Evolutionary conservation across 2,113 vertebrate species (phyloP).

Genomic region (Cromileptes altivelis): DNA sequence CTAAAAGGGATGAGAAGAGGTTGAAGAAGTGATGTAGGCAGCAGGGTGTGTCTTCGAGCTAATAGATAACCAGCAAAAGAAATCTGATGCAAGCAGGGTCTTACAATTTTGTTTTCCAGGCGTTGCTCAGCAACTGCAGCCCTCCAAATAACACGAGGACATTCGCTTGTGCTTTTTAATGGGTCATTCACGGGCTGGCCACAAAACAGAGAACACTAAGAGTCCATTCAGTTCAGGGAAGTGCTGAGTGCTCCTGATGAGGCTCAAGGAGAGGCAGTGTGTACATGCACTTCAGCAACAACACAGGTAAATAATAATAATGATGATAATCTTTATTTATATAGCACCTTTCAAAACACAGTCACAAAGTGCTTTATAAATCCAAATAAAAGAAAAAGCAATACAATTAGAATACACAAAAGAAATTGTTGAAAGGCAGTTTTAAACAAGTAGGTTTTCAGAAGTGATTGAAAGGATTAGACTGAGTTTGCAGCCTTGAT

Average conservation of each 20-base stretch:
- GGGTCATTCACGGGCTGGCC: neutral
- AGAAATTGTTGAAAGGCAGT: too few species aligned
- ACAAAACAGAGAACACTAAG: neutral
- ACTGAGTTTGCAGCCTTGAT: too few species aligned
- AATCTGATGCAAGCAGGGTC: neutral
- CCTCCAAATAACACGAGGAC: conserved; percentile 2
- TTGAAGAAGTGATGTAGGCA: neutral
- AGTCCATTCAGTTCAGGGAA: conserved; percentile 9
- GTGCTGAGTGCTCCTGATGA: neutral
- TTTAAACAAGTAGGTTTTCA: too few species aligned
- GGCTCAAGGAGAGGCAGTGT: too few species aligned
- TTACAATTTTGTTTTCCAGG: neutral
- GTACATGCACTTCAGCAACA: too few species aligned
- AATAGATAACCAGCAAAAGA: neutral
- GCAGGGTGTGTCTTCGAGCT: neutral
- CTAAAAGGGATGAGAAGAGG: neutral
- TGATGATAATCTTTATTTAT: too few species aligned
- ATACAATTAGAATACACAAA: too few species aligned
- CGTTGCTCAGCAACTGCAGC: conserved; percentile 11
- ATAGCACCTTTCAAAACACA: too few species aligned
- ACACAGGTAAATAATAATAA: too few species aligned
- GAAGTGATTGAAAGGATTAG: too few species aligned
- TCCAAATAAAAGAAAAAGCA: too few species aligned
- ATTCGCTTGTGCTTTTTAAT: neutral
- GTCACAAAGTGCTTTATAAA: too few species aligned